Percentiles rank a stretch among this genome's conserved stretches.
phyloP scores from a whole-genome alignment of 1,140 invertebrate genomes.

The Drosophila subobscura region DNA sequence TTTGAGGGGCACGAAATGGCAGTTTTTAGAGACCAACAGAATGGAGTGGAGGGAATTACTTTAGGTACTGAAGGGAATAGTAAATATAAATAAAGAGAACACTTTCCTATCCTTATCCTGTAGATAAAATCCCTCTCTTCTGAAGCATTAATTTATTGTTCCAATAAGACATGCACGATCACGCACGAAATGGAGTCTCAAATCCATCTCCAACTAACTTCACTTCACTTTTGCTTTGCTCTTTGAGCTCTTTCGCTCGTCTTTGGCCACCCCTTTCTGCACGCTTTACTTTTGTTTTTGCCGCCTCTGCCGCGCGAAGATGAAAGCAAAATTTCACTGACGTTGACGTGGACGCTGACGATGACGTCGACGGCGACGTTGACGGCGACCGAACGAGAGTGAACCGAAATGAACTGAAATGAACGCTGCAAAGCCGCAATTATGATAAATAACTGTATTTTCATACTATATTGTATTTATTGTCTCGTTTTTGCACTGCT shows the following conservation, averaged over 20 bases:
- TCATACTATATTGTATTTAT: constrained; percentile 65
- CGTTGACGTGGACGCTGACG: constrained; percentile 23
- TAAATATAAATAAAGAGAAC: no score
- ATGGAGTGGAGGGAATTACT: no score
- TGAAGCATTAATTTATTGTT: neutral
- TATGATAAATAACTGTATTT: constrained; percentile 53
- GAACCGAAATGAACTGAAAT: constrained; percentile 27
- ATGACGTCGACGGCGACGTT: constrained; percentile 21
- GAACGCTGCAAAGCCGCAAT: constrained; percentile 37
- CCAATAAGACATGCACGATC: constrained; percentile 9
- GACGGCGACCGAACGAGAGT: constrained; percentile 30
- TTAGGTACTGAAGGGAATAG: no score
- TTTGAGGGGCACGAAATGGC: no score
- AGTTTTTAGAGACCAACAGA: no score
- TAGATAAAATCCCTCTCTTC: no score
- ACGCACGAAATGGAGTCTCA: no score
- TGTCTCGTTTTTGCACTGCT: no score
- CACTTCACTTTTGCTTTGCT: constrained; percentile 26
- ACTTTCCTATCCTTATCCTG: no score
- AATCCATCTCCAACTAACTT: no score
- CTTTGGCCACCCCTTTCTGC: neutral
- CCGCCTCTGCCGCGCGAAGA: constrained; percentile 34
- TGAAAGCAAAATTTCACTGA: constrained; percentile 75
- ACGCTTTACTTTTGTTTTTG: constrained; percentile 8
- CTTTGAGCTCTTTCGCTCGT: constrained; percentile 17